phyloP scores from a whole-genome alignment of 2,888 invertebrate genomes.

The Leucophenga montana region DNA sequence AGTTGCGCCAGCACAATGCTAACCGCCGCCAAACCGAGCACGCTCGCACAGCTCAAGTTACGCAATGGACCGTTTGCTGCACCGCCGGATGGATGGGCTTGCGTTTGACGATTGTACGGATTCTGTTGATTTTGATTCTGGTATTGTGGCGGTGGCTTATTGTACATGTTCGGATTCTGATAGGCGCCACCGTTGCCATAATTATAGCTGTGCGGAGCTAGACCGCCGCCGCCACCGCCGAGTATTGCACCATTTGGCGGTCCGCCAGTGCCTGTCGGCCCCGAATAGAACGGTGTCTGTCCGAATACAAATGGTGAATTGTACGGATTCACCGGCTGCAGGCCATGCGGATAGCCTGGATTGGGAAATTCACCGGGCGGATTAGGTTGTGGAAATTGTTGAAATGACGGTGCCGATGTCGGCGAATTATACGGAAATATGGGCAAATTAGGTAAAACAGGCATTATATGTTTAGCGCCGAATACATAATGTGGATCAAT shows the following conservation, averaged over 20 bases:
- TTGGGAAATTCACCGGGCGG: constrained; percentile 72
- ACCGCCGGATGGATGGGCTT: constrained; percentile 67
- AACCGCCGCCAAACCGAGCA: constrained; percentile 18
- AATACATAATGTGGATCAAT: constrained; percentile 73
- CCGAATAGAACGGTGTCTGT: constrained; percentile 67
- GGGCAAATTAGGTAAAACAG: constrained; percentile 70
- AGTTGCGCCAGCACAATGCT: constrained; percentile 1
- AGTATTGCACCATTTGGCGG: constrained; percentile 67
- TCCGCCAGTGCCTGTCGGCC: constrained; percentile 70
- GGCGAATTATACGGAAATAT: constrained; percentile 72
- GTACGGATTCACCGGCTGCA: constrained; percentile 72
- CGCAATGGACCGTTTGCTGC: constrained; percentile 16
- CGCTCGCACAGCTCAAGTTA: not conserved
- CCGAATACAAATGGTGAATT: constrained; percentile 72
- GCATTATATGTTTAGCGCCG: constrained; percentile 70
- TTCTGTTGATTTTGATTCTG: constrained; percentile 70
- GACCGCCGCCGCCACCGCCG: constrained; percentile 64
- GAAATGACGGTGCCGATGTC: constrained; percentile 70
- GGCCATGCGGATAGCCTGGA: constrained; percentile 69
- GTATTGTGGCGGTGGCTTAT: constrained; percentile 72
- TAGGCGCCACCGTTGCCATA: constrained; percentile 60
- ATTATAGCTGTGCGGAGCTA: constrained; percentile 66
- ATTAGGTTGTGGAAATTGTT: constrained; percentile 73
- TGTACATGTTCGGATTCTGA: constrained; percentile 71
- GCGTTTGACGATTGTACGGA: constrained; percentile 71